phyloP scores from a whole-genome alignment of 1,140 invertebrate genomes.

The Drosophila triauraria region DNA sequence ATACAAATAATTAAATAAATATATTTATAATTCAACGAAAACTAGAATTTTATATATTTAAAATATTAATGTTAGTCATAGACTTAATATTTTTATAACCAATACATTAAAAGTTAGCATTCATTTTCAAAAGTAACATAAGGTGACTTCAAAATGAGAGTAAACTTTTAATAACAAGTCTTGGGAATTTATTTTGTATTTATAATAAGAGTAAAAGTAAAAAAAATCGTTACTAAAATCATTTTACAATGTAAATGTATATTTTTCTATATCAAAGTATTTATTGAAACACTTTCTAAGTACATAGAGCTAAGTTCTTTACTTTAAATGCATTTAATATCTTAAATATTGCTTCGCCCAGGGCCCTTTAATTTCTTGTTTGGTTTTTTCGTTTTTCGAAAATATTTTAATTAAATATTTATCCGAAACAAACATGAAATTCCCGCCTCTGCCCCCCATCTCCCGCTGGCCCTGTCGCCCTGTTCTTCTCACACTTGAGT shows the following conservation, averaged over 20 bases:
- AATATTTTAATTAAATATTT: conserved; percentile 82
- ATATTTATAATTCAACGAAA: no score
- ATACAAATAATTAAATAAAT: no score
- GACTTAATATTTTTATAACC: no score
- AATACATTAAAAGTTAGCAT: no score
- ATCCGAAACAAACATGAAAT: conserved; percentile 53
- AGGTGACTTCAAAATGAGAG: no score
- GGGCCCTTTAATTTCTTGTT: conserved; percentile 8
- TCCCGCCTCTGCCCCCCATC: neutral
- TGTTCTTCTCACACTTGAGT: conserved; percentile 70
- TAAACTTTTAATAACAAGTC: no score
- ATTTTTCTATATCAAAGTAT: neutral
- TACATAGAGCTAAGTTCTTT: no score
- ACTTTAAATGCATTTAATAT: neutral
- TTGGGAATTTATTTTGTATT: no score
- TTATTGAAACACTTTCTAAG: neutral
- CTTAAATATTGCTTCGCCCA: neutral
- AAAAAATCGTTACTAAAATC: neutral
- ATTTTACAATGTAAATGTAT: neutral
- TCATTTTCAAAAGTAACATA: no score
- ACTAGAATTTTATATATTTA: no score
- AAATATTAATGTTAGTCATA: no score
- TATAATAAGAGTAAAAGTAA: no score
- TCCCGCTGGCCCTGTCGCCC: neutral
- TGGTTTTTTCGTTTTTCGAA: conserved; percentile 11